Percentiles rank a stretch among this genome's conserved stretches.
These are phyloP conservation scores for Echinometra lucunter DNA, from an alignment of 53 echinoderm and acorn worm species.

Conservation along the genomic window DNA sequence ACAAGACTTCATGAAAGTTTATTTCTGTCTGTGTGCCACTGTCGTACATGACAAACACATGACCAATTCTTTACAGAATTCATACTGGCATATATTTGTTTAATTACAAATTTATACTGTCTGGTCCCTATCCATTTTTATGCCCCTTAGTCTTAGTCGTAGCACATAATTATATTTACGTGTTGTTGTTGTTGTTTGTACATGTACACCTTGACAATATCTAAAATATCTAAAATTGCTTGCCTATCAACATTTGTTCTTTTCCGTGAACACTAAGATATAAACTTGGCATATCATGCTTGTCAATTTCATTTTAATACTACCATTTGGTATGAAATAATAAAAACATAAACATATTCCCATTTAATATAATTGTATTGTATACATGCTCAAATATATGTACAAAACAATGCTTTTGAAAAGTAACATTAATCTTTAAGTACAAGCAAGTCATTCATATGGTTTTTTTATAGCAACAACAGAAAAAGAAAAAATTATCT, in stretches of 20 bases:
- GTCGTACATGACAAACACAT: not conserved
- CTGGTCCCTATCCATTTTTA: not conserved
- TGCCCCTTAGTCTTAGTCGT: no score
- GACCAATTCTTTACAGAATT: not conserved
- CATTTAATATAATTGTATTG: conserved; percentile 42
- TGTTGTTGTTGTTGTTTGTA: not conserved
- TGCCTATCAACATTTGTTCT: conserved; percentile 27
- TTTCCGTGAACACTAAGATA: not conserved
- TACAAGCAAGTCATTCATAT: conserved; percentile 38
- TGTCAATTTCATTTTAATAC: not conserved
- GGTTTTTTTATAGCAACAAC: not conserved
- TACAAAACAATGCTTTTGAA: conserved; percentile 46
- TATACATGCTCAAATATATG: conserved; percentile 62
- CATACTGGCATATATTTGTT: not conserved
- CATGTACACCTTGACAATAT: not conserved
- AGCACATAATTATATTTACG: not conserved
- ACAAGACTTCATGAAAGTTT: not conserved
- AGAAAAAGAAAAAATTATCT: not conserved
- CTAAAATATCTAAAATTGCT: conserved; percentile 12
- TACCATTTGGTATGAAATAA: conserved; percentile 42
- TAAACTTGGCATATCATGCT: conserved; percentile 47
- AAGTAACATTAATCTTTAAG: conserved; percentile 30
- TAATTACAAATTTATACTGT: not conserved
- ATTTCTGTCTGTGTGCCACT: not conserved
- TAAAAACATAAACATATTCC: conserved; percentile 57